These are phyloP conservation scores for Loripinus fragilis DNA, from an alignment of 2,888 invertebrate genomes.

Conservation along the genomic window DNA sequence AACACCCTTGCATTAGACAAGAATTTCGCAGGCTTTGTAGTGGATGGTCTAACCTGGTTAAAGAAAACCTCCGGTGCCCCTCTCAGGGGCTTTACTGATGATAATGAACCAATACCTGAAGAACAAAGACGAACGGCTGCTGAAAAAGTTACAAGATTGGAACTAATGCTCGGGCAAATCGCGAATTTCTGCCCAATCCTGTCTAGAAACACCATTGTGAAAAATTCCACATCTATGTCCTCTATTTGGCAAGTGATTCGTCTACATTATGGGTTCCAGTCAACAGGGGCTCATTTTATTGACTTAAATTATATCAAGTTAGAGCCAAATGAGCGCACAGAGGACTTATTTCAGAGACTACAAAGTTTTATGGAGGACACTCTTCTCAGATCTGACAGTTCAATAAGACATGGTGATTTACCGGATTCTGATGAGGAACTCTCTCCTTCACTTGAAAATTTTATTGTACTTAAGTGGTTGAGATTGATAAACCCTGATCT, in stretches of 20 bases:
- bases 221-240: slow-evolving; percentile 41
- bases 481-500: neutral
- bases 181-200: neutral
- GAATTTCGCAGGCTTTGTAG: slow-evolving; percentile 44
- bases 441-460: slow-evolving; percentile 25
- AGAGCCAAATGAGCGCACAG: slow-evolving; percentile 56
- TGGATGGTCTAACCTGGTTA: slow-evolving; percentile 43
- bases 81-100: slow-evolving; percentile 38
- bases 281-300: no score
- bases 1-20: slow-evolving; percentile 52
- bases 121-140: slow-evolving; percentile 19
- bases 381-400: slow-evolving; percentile 41
- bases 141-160: no score
- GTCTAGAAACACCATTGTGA: slow-evolving; percentile 40
- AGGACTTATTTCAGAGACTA: slow-evolving; percentile 59
- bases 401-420: slow-evolving; percentile 53
- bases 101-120: slow-evolving; percentile 35
- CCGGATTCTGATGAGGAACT: slow-evolving; percentile 38
- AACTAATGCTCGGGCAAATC: no score
- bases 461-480: neutral
- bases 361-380: slow-evolving; percentile 42
- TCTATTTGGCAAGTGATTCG: slow-evolving; percentile 49
- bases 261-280: neutral
- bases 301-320: slow-evolving; percentile 34
- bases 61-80: slow-evolving; percentile 44